Base-by-base conservation (phyloP, 2,888 invertebrate genomes). In the Erannis defoliaria region DNA sequence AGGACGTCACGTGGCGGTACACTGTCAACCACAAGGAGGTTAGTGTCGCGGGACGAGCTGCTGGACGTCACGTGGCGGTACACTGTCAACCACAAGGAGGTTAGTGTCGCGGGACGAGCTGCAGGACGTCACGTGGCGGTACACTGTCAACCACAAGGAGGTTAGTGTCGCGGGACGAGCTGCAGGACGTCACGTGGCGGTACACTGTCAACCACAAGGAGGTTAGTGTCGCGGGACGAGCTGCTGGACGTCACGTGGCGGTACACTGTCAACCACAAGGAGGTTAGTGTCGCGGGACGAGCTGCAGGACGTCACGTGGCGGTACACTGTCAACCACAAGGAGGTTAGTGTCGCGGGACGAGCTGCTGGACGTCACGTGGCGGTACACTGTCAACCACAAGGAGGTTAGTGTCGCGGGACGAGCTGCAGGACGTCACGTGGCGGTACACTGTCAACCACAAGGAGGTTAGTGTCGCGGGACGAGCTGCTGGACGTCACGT, bases 161-260 rank as follows among this genome's bases (percentile, higher is more conserved):
- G 94, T n/a, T n/a, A 0, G 96, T 96, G 76, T 97, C 98, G 0
- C 89, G 94, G 18, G 97, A 99, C 78, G 99, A 99, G 80, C 85
- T 97, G 1, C 97, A 97, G 80, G 99, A 99, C 86, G 99, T 99
- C 29, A 98, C 99, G 0, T 99, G 99, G 99, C 94, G 99, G 38
- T 93, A 90, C 68, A 89, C 86, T 3, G 94, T 14, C 45, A 78
- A 95, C 55, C 95, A 95, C 72, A 84, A 91, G 37, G 86, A 94
- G 75, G 94, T n/a, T n/a, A 0, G 96, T 96, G 76, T 97, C 98
- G 0, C 89, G 94, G 18, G 97, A 99, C 78, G 99, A 99, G 80
- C 85, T 97, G 1, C 97, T 97, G 80, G 99, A 99, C 86, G 99
- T 99, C 29, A 98, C 99, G 0, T 99, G 99, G 99, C 94, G 99